Evolutionary conservation across 1,140 invertebrate genomes (phyloP), one percentile per base, ranked within the genome.

Genomic region (Leptinotarsa lineolata): DNA sequence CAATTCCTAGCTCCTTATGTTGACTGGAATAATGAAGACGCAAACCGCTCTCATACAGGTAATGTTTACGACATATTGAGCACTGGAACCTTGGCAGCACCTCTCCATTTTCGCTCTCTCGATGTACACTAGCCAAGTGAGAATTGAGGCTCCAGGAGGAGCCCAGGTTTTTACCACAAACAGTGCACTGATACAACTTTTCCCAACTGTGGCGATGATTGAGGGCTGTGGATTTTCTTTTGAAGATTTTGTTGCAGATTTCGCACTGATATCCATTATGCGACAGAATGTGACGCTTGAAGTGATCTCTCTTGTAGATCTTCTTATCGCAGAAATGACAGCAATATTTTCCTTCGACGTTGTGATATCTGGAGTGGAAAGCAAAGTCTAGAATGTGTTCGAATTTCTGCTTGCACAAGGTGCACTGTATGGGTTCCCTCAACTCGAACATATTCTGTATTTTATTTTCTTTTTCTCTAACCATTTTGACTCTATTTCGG

Each of bases 161-260:
- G 20, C 44, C 18, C 20, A 68, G 46, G 2, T 48, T 39, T 24
- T 91, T 90, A 2, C 88, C 88, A 77, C 91, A 92, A 2, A 88
- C 83, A 22, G 89, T 88, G 79, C 93, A 94, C 0, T 89, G 88
- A 74, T 90, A 91, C 16, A 92, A 91, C 65, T 92, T 92, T 74
- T 92, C 89, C 0, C 91, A 91, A 91, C 91, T 46, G 90, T 84
- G 46, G 88, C 83, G 76, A 92, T 91, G 78, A 90, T 68, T 68
- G 2, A 68, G 45, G 0, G 67, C 67, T 16, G 67, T 54, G 8
- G 20, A 68, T 48, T 68, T 45, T 15, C 46, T 78, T 6, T 64
- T 67, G 24, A 68, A 77, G 12, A 45, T 67, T 63, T 74, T 77
- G 13, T 61, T 61, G 61, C 77, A 78, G 16, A 72, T 63, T 15